Evolutionary conservation across 2,797 vertebrate genomes (phyloP).

Genomic region (Brotula barbata): DNA sequence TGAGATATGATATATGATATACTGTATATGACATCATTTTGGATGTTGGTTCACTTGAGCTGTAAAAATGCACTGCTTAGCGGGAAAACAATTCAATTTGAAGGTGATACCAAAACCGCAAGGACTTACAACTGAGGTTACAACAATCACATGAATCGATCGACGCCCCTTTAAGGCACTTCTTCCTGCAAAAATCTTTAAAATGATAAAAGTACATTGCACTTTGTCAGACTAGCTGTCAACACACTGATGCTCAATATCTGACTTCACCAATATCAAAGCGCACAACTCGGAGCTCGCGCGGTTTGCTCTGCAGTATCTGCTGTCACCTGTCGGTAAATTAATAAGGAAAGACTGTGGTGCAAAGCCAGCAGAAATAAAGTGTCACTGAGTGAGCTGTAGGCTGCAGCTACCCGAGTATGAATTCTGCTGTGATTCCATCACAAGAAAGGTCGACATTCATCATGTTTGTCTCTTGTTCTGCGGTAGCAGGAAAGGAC

Average conservation of each 20-base stretch:
- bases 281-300: not conserved
- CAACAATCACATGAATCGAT: no score
- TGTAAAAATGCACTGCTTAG: not conserved
- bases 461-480: slow-evolving; percentile 14
- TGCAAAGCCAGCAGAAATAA: slow-evolving; percentile 29
- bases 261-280: not conserved
- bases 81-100: no score
- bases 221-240: not conserved
- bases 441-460: slow-evolving; percentile 13
- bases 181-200: not conserved
- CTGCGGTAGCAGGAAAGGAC: slow-evolving; percentile 6
- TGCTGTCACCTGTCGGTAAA: slow-evolving; percentile 8
- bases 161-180: no score
- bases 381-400: slow-evolving; percentile 34
- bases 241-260: not conserved
- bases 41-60: no score
- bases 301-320: not conserved
- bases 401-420: slow-evolving; percentile 8
- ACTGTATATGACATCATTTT: no score
- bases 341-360: slow-evolving; percentile 20
- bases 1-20: no score
- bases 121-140: no score
- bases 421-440: no score
- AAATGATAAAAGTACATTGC: not conserved
- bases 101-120: no score